Evolutionary conservation across 2,888 invertebrate species (phyloP), one percentile per base, ranked within the genome.

Genomic region (Lepidocyrtinus sp.): DNA sequence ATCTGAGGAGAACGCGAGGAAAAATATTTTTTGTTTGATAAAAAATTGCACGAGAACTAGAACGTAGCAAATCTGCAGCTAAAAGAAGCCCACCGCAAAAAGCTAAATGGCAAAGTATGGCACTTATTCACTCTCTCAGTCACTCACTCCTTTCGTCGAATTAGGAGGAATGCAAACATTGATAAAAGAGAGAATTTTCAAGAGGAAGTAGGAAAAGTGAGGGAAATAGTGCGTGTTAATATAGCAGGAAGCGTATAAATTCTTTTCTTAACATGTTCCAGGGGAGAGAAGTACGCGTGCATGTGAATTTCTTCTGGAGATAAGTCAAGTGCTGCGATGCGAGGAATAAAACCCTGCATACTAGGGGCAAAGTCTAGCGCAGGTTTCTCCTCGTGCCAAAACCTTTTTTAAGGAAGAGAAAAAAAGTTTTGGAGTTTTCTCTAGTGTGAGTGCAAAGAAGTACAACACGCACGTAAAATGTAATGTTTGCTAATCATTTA

Each of bases 191-290:
- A n/a, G n/a, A n/a, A n/a, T n/a, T n/a, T n/a, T n/a, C n/a, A n/a
- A 36, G 17, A 59, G 59, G 59, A 59, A 59, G 59, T 59, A 9
- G n/a, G 19, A n/a, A 21, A 59, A 59, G 19, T 21, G 59, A 59
- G 22, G 21, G 59, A 59, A 59, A 59, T 59, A 59, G 59, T 59
- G 59, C 59, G 59, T 59, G 59, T 22, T 59, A 59, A 59, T 59
- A 59, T 2, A 2, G 7, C 21, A 59, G 9, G 59, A 12, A 59
- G n/a, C n/a, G n/a, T n/a, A n/a, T n/a, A n/a, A n/a, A n/a, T n/a
- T n/a, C n/a, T n/a, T n/a, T n/a, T n/a, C n/a, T n/a, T n/a, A 22
- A 59, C 22, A 59, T 19, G 3, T n/a, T 59, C 59, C 59, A 59
- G 59, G 22, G 22, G 22, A 59, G 5, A 59, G n/a, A 50, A n/a